Conservation (phyloP, 1,140 invertebrate genomes). For the Melanaphis sacchari region DNA sequence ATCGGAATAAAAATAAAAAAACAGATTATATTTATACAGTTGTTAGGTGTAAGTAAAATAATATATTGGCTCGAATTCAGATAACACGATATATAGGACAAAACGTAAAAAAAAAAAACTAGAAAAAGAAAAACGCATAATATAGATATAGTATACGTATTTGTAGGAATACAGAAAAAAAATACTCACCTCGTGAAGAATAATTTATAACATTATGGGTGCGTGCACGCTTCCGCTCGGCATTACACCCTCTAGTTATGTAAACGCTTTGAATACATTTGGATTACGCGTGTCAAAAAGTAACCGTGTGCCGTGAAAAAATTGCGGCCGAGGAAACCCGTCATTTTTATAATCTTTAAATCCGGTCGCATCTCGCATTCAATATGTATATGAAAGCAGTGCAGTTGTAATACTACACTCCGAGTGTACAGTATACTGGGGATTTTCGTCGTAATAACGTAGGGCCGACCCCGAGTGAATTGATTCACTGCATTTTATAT, state of each 20-base stretch:
- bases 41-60: background rate
- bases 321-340: background rate
- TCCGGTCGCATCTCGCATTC: background rate
- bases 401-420: background rate
- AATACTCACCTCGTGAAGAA: background rate
- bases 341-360: conserved; percentile 56
- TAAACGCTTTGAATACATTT: conserved; percentile 54
- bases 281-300: conserved; percentile 52
- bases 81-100: conserved; percentile 12
- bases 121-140: background rate
- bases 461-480: background rate
- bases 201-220: background rate
- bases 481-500: background rate
- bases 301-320: background rate
- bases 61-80: background rate
- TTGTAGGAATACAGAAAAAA: background rate
- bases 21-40: conserved; percentile 5
- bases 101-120: background rate
- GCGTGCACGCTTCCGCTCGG: background rate
- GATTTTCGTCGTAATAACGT: conserved; percentile 5
- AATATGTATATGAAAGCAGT: background rate
- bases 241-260: conserved; percentile 40
- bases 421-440: background rate
- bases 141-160: background rate
- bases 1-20: background rate